Evolutionary conservation across 1,140 invertebrate species (phyloP).

Genomic region (Drosophila yakuba): DNA sequence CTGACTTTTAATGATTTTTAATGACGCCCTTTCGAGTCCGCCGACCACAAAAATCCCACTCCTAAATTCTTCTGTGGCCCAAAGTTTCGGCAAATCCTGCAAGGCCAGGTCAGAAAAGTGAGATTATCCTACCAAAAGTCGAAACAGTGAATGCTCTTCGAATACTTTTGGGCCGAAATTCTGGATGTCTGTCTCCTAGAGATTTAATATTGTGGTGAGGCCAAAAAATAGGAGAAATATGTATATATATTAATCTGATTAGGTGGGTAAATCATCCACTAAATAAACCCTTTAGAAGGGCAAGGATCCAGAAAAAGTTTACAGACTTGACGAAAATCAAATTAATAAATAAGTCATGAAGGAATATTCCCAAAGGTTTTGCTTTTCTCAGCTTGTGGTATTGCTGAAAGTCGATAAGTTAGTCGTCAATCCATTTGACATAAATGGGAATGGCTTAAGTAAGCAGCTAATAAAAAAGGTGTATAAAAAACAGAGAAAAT

Average conservation of each 20-base stretch:
- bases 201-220: not conserved
- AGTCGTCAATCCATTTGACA: slow-evolving; percentile 61
- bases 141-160: slow-evolving; percentile 1
- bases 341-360: slow-evolving; percentile 67
- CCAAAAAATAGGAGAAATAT: not conserved
- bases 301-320: not conserved
- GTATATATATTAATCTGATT: not conserved
- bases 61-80: not conserved
- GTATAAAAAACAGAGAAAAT: not conserved
- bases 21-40: slow-evolving; percentile 42
- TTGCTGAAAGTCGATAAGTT: slow-evolving; percentile 60
- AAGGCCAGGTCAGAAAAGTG: slow-evolving; percentile 4
- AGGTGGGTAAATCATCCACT: too few relatives aligned
- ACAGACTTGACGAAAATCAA: slow-evolving; percentile 35
- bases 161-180: not conserved
- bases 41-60: not conserved
- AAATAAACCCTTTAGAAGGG: not conserved
- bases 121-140: slow-evolving; percentile 17
- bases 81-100: slow-evolving; percentile 17
- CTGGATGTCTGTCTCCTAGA: not conserved
- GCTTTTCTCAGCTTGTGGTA: not conserved
- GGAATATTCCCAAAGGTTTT: slow-evolving; percentile 6
- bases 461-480: slow-evolving; percentile 6
- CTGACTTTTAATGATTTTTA: slow-evolving; percentile 75
- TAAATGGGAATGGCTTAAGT: slow-evolving; percentile 1